These are phyloP conservation scores for Steinernema scapterisci DNA, from an alignment of 2,888 invertebrate genomes.

Conservation along the genomic window DNA sequence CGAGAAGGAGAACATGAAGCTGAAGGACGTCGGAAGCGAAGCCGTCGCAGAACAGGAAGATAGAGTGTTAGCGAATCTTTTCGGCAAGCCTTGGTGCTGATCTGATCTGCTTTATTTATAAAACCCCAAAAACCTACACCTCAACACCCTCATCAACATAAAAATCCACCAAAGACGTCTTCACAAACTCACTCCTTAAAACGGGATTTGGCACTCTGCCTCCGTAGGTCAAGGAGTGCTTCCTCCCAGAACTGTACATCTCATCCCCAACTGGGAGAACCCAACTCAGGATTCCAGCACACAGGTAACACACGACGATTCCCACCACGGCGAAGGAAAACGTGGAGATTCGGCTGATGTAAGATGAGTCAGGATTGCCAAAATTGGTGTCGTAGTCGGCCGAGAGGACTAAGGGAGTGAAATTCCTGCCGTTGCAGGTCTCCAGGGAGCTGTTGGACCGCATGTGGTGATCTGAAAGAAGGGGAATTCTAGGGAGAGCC, in stretches of 20 bases:
- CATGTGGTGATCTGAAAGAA: constrained; percentile 12
- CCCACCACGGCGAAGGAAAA: neutral
- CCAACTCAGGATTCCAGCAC: neutral
- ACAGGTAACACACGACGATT: neutral
- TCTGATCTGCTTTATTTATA: too few species aligned
- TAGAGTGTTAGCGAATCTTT: too few species aligned
- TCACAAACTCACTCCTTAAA: neutral
- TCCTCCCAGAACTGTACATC: constrained; percentile 8
- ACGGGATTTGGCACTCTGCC: constrained; percentile 1
- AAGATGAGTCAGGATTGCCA: neutral
- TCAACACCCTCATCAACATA: too few species aligned
- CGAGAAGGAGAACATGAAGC: too few species aligned
- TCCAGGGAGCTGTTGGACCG: neutral
- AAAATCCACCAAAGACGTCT: neutral
- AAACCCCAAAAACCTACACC: too few species aligned
- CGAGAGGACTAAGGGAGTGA: neutral
- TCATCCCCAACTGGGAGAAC: neutral
- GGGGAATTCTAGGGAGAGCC: too few species aligned
- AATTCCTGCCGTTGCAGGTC: neutral
- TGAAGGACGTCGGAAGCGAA: too few species aligned
- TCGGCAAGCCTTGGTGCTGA: too few species aligned
- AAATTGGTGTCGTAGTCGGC: neutral
- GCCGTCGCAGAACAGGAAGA: too few species aligned
- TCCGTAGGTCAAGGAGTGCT: constrained; percentile 3
- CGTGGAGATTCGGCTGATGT: neutral